Conservation (phyloP, 2,888 invertebrate species). For the Eudasyphora cyanicolor region DNA sequence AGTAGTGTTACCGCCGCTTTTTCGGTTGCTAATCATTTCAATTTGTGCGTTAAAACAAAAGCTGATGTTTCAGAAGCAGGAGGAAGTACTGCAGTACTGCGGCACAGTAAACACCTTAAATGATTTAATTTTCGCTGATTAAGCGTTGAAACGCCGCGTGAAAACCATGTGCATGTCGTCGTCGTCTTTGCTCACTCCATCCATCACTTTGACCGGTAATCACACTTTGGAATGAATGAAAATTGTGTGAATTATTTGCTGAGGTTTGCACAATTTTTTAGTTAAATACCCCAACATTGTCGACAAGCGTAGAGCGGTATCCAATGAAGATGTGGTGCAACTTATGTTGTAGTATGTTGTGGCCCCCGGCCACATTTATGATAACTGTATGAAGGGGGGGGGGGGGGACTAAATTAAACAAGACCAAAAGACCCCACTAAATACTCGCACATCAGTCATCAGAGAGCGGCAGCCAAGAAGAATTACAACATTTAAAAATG, state of each 20-base stretch:
- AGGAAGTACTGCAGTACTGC: background rate
- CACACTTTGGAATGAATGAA: no score
- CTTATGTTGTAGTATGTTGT: background rate
- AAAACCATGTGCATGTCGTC: background rate
- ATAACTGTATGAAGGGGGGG: no score
- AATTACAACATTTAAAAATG: conserved; percentile 1
- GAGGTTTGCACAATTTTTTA: conserved; percentile 35
- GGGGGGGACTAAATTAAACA: conserved; percentile 18
- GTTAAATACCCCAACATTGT: conserved; percentile 16
- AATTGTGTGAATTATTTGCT: conserved; percentile 30
- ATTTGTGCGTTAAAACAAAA: background rate
- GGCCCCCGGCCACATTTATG: background rate
- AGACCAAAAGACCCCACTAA: background rate
- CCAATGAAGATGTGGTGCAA: background rate
- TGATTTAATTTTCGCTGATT: conserved; percentile 47
- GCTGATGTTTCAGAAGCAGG: background rate
- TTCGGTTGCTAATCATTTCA: background rate
- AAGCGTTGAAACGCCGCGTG: conserved; percentile 3
- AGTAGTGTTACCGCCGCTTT: background rate
- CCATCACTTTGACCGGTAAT: background rate
- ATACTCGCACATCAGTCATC: no score
- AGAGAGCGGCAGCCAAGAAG: background rate
- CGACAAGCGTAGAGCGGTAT: background rate
- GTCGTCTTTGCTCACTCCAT: background rate
- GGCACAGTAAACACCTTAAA: conserved; percentile 32